phyloP scores from a whole-genome alignment of 2,113 vertebrate species.

The Engraulis encrasicolus region DNA sequence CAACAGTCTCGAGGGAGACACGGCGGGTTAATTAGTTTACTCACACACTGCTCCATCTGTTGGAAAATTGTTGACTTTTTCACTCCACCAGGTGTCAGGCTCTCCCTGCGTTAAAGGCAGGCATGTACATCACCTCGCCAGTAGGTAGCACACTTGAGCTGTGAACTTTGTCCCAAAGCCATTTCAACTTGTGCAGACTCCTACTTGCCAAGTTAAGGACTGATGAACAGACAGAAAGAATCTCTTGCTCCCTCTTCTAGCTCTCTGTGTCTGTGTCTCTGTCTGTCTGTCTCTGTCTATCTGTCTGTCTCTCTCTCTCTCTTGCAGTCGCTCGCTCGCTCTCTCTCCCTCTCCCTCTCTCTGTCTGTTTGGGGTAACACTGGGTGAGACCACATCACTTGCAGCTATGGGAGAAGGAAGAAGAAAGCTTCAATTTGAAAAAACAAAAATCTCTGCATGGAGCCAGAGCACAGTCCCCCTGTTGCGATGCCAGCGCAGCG shows the following conservation, averaged over 20 bases:
- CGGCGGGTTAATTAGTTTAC: too few species aligned
- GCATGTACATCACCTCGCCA: neutral
- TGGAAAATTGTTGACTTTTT: neutral
- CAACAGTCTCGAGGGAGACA: too few species aligned
- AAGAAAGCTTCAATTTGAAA: neutral
- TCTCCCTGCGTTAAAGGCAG: neutral
- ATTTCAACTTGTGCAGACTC: neutral
- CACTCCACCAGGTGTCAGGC: neutral
- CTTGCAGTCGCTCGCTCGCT: too few species aligned
- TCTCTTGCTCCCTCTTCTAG: too few species aligned
- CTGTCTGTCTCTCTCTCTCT: too few species aligned
- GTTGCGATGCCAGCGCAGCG: neutral
- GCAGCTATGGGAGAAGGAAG: neutral
- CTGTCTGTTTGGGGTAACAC: neutral
- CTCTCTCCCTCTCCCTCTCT: too few species aligned
- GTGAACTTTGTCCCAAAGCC: neutral
- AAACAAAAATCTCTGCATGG: too few species aligned
- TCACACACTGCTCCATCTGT: too few species aligned
- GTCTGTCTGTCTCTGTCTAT: too few species aligned
- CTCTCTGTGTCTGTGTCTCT: too few species aligned
- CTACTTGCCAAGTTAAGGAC: neutral
- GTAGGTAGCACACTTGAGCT: constrained; percentile 7
- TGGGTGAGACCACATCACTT: neutral
- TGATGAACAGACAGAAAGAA: neutral
- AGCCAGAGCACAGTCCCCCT: too few species aligned